A percentile compares a stretch with the other conserved stretches of the same genome.
Conservation (phyloP, 2,113 vertebrate species). For the Albula goreensis region DNA sequence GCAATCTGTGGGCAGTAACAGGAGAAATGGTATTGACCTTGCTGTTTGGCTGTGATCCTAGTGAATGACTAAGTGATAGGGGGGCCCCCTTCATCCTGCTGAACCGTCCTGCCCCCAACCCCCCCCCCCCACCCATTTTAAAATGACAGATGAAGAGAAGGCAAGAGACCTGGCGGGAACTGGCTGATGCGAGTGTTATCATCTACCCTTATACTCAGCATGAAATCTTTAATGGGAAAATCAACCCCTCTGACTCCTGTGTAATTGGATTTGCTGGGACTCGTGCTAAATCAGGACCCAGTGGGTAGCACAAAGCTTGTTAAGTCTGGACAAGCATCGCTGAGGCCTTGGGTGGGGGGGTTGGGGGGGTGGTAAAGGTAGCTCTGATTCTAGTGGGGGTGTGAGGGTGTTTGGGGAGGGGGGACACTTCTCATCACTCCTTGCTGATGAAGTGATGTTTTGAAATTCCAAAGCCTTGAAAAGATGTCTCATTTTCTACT, state of each 20-base stretch:
- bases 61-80: slow-evolving; percentile 20
- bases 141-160: slow-evolving; percentile 27
- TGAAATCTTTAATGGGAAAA: slow-evolving; percentile 80
- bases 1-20: not conserved
- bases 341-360: slow-evolving; percentile 46
- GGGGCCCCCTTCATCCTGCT: not conserved
- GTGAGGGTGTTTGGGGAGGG: slow-evolving; percentile 43
- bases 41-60: slow-evolving; percentile 10
- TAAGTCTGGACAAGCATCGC: slow-evolving; percentile 81
- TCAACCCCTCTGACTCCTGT: slow-evolving; percentile 79
- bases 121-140: slow-evolving; percentile 18
- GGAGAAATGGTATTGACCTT: slow-evolving; percentile 23
- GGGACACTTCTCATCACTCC: slow-evolving; percentile 54
- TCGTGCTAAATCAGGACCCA: slow-evolving; percentile 78
- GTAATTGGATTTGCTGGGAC: slow-evolving; percentile 81
- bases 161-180: slow-evolving; percentile 51
- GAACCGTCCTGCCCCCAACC: not conserved
- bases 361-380: slow-evolving; percentile 54
- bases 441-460: not conserved
- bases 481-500: not conserved
- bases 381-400: slow-evolving; percentile 66
- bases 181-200: slow-evolving; percentile 69
- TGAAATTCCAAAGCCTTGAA: not conserved
- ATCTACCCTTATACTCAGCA: slow-evolving; percentile 76
- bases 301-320: slow-evolving; percentile 81